Base-by-base conservation (phyloP, 1,140 invertebrate genomes). In the Melipona quadrifasciata region DNA sequence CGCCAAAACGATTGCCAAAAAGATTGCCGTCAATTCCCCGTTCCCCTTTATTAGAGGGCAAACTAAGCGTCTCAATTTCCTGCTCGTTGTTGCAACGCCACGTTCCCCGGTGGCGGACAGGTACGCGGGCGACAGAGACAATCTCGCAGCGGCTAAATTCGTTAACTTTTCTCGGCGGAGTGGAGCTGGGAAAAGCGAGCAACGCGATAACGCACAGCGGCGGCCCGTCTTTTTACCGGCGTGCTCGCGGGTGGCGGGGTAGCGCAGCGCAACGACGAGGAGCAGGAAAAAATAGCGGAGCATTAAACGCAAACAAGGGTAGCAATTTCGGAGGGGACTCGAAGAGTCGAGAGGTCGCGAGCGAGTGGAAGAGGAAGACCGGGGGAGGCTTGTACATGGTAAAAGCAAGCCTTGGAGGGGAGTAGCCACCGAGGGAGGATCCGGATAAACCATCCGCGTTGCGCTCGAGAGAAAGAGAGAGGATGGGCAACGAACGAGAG, bases 251-350 rank as follows among this genome's bases (percentile, higher is more conserved):
- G 47, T 58, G 77, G 73, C 58, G 57, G 14, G 8, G 79, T 61
- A 86, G 86, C 76, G 58, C 65, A 67, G 73, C 72, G 39, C 31
- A 47, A 39, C 47, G 68, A 57, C 27, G 75, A 47, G 73, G 75
- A 85, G 82, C 81, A 86, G 75, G 78, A 89, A 92, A 92, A 94
- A 92, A 92, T 90, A 92, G 90, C 89, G 75, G 79, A 90, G 87
- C 89, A 93, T 93, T 93, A 93, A 93, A 92, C 86, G 91, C 89
- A 94, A 94, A 94, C 92, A 94, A 93, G 92, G 93, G 93, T 94
- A 91, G 90, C 91, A 92, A 94, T 93, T 93, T 92, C 90, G 86
- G 86, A 90, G 92, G 90, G 91, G 89, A 91, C 90, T 93, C 81
- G 82, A 92, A 47, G 82, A 92, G 91, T 94, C 89, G 90, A 93